Percentiles rank a stretch among this genome's conserved stretches.
phyloP scores from a whole-genome alignment of 2,888 invertebrate species.

The Resseliella maxima region DNA sequence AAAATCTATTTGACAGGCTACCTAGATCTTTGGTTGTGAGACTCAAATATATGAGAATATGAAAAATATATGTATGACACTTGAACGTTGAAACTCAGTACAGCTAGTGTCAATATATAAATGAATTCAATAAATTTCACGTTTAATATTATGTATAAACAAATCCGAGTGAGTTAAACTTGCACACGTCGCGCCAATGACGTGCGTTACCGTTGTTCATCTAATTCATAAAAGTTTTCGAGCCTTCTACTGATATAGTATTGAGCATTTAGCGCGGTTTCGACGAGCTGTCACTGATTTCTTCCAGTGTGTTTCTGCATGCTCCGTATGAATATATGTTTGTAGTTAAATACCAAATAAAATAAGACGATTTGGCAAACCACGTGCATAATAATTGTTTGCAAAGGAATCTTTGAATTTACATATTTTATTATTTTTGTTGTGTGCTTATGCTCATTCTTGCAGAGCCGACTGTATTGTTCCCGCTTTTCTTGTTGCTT shows the following conservation, averaged over 20 bases:
- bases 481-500: background rate
- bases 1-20: slow-evolving; percentile 51
- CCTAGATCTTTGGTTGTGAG: background rate
- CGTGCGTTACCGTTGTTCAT: background rate
- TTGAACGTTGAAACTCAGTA: background rate
- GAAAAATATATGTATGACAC: background rate
- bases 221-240: background rate
- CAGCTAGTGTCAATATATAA: slow-evolving; percentile 34
- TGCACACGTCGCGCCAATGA: background rate
- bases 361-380: slow-evolving; percentile 42
- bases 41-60: background rate
- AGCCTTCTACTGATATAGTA: background rate
- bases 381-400: slow-evolving; percentile 55
- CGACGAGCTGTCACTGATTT: too few relatives aligned
- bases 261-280: too few relatives aligned
- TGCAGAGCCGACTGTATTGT: too few relatives aligned
- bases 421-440: slow-evolving; percentile 46
- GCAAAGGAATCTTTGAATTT: slow-evolving; percentile 53
- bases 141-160: slow-evolving; percentile 41
- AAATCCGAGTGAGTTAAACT: background rate
- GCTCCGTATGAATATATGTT: background rate
- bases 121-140: slow-evolving; percentile 55
- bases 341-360: slow-evolving; percentile 12
- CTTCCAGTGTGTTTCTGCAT: background rate
- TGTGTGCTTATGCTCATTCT: background rate